Conservation (phyloP, 2,113 vertebrate species). For the Nestor notabilis region DNA sequence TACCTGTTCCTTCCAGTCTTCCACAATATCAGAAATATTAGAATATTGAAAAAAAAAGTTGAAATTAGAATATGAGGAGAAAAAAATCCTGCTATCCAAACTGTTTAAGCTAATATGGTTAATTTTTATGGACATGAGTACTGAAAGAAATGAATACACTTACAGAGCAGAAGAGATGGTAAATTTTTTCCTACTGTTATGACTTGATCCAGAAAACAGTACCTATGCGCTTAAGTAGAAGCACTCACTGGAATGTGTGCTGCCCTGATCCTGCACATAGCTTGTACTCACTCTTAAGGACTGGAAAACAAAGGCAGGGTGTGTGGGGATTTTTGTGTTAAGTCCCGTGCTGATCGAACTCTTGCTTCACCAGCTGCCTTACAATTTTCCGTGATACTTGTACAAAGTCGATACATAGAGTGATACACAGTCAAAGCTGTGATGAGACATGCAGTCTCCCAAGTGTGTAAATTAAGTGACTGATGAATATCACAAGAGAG, state of each 20-base stretch:
- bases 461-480: not conserved
- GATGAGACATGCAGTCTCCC: not conserved
- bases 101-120: not conserved
- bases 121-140: not conserved
- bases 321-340: not conserved
- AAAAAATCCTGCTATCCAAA: not conserved
- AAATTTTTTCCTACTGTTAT: not conserved
- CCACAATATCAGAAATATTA: not conserved
- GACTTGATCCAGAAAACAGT: not conserved
- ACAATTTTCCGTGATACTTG: fast-evolving
- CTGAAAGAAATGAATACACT: not conserved
- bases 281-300: not conserved
- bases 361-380: not conserved
- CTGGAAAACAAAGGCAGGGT: not conserved
- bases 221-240: not conserved
- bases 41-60: not conserved
- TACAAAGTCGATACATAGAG: not conserved
- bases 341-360: not conserved
- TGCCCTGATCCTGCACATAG: not conserved
- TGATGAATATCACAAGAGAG: not conserved
- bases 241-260: too few relatives aligned
- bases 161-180: not conserved
- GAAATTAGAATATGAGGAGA: not conserved
- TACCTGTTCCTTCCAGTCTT: not conserved
- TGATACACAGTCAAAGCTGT: not conserved